phyloP scores from a whole-genome alignment of 2,113 vertebrate species.

The Orientallactaga bullata region DNA sequence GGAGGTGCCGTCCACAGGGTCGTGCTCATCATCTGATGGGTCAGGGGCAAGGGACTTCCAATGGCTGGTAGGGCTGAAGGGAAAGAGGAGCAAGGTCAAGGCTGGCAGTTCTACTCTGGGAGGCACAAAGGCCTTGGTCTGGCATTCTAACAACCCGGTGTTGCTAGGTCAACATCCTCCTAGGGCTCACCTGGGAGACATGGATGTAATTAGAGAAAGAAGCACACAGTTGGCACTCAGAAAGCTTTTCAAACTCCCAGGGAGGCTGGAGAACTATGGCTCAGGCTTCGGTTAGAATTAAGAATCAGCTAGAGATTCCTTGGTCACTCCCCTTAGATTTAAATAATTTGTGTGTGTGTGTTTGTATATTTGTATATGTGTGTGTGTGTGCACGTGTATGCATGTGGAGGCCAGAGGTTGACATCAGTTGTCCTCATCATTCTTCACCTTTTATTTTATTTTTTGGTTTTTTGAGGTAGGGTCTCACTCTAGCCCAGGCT shows the following conservation, averaged over 20 bases:
- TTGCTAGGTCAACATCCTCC: background rate
- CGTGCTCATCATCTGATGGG: slow-evolving; percentile 93
- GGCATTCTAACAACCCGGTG: background rate
- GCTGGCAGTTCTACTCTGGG: background rate
- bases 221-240: background rate
- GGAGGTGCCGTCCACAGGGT: slow-evolving; percentile 83
- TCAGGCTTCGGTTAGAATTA: fast-evolving
- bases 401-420: too few relatives aligned
- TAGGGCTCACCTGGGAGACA: background rate
- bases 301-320: background rate
- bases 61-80: slow-evolving; percentile 90
- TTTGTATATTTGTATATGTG: too few relatives aligned
- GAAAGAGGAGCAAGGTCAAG: slow-evolving; percentile 61
- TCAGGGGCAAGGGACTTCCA: slow-evolving; percentile 88
- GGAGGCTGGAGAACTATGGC: background rate
- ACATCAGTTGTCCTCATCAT: too few relatives aligned
- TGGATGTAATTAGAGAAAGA: slow-evolving; percentile 1
- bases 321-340: background rate
- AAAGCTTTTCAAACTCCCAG: slow-evolving; percentile 10
- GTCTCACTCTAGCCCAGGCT: too few relatives aligned
- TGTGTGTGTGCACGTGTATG: too few relatives aligned
- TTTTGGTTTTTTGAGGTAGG: too few relatives aligned
- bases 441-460: too few relatives aligned
- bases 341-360: too few relatives aligned
- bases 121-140: background rate